Conservation (phyloP, 2,113 vertebrate species). For the Salvelinus sp. region DNA sequence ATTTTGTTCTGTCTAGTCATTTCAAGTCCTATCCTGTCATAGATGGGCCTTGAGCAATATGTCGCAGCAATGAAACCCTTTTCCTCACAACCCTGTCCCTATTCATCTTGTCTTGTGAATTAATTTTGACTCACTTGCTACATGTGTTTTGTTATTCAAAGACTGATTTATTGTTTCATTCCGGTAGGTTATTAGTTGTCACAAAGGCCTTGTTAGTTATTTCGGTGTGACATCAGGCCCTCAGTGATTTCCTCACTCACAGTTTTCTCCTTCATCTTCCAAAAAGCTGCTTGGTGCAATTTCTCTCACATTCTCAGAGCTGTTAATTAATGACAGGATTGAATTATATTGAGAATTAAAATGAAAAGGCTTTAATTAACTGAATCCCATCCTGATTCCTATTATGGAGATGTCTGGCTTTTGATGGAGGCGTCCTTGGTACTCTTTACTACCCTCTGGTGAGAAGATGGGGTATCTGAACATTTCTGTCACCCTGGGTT, state of each 20-base stretch:
- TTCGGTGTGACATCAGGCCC: slow-evolving; percentile 56
- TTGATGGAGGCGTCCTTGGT: slow-evolving; percentile 34
- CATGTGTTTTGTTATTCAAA: background rate
- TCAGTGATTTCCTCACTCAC: slow-evolving; percentile 59
- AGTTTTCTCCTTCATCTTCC: slow-evolving; percentile 48
- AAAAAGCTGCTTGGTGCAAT: slow-evolving; percentile 64
- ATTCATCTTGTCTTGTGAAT: too few relatives aligned
- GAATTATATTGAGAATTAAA: slow-evolving; percentile 72
- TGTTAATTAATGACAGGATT: slow-evolving; percentile 71
- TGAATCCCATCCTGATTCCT: slow-evolving; percentile 58
- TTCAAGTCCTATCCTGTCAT: too few relatives aligned
- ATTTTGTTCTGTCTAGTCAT: too few relatives aligned
- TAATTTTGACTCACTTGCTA: background rate
- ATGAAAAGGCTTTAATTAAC: slow-evolving; percentile 75
- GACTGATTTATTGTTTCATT: background rate
- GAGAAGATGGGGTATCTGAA: slow-evolving; percentile 33
- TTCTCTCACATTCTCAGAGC: slow-evolving; percentile 65
- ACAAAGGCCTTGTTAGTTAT: slow-evolving; percentile 54
- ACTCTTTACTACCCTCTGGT: slow-evolving; percentile 67
- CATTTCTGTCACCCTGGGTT: too few relatives aligned
- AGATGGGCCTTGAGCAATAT: too few relatives aligned
- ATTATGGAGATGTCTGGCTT: slow-evolving; percentile 52
- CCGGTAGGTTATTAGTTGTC: background rate
- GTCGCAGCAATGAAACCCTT: too few relatives aligned
- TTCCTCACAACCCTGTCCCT: too few relatives aligned